phyloP scores from a whole-genome alignment of 1,140 invertebrate genomes.

The Nasonia longicornis region DNA sequence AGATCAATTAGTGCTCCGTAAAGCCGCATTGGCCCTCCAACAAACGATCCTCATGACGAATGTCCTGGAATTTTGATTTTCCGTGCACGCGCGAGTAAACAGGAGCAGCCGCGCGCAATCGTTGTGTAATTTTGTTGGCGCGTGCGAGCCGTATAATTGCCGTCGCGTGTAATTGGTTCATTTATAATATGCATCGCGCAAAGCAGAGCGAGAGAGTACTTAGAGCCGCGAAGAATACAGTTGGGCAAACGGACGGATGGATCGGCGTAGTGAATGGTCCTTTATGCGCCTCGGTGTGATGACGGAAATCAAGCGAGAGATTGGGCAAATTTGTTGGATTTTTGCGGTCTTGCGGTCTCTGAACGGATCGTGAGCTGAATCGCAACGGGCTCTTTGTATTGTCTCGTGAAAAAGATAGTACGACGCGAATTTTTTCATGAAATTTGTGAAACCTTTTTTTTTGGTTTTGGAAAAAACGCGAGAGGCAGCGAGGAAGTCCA shows the following conservation, averaged over 20 bases:
- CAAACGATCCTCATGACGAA: conserved; percentile 1
- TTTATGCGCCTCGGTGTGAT: neutral
- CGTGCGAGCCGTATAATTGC: conserved; percentile 21
- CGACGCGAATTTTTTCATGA: no score
- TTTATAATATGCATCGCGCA: conserved; percentile 40
- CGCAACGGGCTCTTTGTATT: neutral
- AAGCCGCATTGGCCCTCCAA: neutral
- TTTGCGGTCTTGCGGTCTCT: no score
- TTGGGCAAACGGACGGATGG: conserved; percentile 10
- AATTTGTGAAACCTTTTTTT: no score
- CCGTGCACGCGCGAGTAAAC: neutral
- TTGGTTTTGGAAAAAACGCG: no score
- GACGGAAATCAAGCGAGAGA: neutral
- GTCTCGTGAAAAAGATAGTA: neutral
- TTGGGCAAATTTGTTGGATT: neutral
- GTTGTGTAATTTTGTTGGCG: conserved; percentile 4
- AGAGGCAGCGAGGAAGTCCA: no score
- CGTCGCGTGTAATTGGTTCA: conserved; percentile 40
- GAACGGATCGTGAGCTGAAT: neutral
- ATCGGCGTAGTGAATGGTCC: neutral
- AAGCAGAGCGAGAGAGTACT: neutral
- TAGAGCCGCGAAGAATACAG: neutral
- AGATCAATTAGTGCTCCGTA: neutral
- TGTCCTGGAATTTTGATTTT: conserved; percentile 31
- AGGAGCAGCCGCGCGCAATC: neutral